Conservation (phyloP, 2,888 invertebrate genomes). For the Aquatica leii region DNA sequence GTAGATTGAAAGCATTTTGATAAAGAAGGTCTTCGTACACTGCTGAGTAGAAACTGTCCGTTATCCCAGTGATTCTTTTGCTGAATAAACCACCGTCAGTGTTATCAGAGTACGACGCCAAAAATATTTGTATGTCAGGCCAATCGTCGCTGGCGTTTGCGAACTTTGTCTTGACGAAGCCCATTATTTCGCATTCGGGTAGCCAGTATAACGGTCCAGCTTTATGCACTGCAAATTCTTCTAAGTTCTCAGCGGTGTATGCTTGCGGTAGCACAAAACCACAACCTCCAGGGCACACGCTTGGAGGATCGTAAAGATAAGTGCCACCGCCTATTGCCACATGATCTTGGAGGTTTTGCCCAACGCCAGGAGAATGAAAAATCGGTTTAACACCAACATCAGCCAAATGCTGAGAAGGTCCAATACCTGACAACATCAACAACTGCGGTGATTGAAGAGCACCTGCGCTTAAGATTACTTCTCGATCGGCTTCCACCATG, state of each 20-base stretch:
- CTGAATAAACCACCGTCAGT: constrained; percentile 81
- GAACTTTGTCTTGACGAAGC: constrained; percentile 78
- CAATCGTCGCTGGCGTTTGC: constrained; percentile 72
- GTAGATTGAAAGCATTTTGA: constrained; percentile 72
- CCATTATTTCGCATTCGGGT: constrained; percentile 81
- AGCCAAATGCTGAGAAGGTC: constrained; percentile 70
- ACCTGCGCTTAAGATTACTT: constrained; percentile 88
- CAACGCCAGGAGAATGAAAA: constrained; percentile 75
- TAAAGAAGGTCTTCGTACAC: constrained; percentile 76
- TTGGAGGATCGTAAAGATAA: constrained; percentile 73
- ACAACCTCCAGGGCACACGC: constrained; percentile 61
- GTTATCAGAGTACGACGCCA: constrained; percentile 76
- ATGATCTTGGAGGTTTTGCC: constrained; percentile 84
- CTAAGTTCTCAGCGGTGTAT: constrained; percentile 68
- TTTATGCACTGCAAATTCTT: constrained; percentile 68
- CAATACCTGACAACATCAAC: constrained; percentile 86
- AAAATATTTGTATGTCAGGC: constrained; percentile 82
- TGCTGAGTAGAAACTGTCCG: constrained; percentile 72
- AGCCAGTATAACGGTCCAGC: constrained; percentile 77
- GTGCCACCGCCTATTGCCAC: constrained; percentile 80
- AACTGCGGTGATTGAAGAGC: constrained; percentile 85
- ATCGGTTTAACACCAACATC: constrained; percentile 69
- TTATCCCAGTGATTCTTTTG: constrained; percentile 72
- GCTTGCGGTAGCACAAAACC: constrained; percentile 75
- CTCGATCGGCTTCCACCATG: constrained; percentile 70